phyloP scores from a whole-genome alignment of 2,797 vertebrate species.

The Rhynchotus rufescens region DNA sequence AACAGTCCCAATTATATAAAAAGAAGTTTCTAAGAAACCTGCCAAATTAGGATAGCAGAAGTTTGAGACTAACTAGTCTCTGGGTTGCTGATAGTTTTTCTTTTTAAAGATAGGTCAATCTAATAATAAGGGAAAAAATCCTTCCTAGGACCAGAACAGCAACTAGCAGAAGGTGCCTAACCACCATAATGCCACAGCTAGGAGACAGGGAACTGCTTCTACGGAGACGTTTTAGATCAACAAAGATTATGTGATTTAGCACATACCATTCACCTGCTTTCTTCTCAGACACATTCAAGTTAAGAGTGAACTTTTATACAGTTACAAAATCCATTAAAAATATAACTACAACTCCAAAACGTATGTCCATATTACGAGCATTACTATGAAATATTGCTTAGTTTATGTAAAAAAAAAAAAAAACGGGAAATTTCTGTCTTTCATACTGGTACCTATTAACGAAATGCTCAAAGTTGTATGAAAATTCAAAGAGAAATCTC shows the following conservation, averaged over 20 bases:
- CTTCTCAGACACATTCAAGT: neutral
- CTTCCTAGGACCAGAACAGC: neutral
- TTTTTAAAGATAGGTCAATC: neutral
- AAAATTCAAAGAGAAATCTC: neutral
- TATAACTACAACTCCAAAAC: neutral
- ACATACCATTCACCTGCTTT: neutral
- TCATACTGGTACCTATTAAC: neutral
- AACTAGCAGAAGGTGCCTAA: neutral
- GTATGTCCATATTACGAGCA: neutral
- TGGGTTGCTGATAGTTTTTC: neutral
- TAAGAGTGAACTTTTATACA: neutral
- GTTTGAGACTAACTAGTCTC: neutral
- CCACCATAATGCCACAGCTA: neutral
- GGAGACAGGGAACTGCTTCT: neutral
- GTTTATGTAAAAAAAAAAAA: neutral
- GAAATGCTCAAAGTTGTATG: neutral
- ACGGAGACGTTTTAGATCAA: neutral
- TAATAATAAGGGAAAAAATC: neutral
- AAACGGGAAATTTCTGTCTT: neutral
- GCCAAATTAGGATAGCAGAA: neutral
- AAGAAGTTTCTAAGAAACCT: neutral
- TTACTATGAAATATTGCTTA: neutral
- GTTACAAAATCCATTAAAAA: neutral
- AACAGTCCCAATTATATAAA: neutral
- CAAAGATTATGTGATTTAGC: neutral